Base-by-base conservation (phyloP, 2,797 vertebrate species). In the Sciurus carolinensis region DNA sequence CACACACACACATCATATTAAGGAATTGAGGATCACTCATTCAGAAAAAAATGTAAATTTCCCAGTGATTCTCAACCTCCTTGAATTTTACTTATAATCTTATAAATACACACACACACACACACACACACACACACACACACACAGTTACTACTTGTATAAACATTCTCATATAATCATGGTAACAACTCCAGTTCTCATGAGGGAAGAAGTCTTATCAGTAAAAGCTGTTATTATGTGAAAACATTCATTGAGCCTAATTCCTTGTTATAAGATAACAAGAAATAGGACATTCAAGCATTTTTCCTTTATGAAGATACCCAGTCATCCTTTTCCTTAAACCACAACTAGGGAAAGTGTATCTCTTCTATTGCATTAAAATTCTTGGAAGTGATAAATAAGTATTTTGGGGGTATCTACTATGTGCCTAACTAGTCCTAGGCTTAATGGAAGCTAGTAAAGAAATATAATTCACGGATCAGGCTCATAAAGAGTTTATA, bases 391-490 rank as follows among this genome's bases (percentile, higher is more conserved):
- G 52, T 97, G 36, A 91, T 95, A 67, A 79, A 10, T 92, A 95
- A 96, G 42, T 96, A 91, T 95, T 94, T 92, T 12, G 64, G 75
- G 24, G 75, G 59, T 95, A 84, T 96, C 79, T 97, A 77, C 72
- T 69, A 71, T 91, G 87, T 97, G 89, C 95, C 96, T 97, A 91
- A 81, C 42, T 89, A 95, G 91, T 95, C 83, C 88, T 95, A 97
- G 79, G 93, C 79, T 95, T 97, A 95, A 95, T 91, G 91, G 90
- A 96, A 97, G 79, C 69, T 95, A 94, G 83, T 95, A 84, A 96
- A 75, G 73, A 95, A 96, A 90, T 42, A 62, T 79, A 96, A 84
- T 80, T 94, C 54, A 79, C 88, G 69, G 69, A 84, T 95, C 93
- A 95, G 77, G 73, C 72, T 96, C 94, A 81, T 96, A 95, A 97